Percentiles rank a stretch among this genome's conserved stretches.
These are phyloP conservation scores for Tragelaphus eurycerus DNA, from an alignment of 2,797 vertebrate species.

Conservation along the genomic window DNA sequence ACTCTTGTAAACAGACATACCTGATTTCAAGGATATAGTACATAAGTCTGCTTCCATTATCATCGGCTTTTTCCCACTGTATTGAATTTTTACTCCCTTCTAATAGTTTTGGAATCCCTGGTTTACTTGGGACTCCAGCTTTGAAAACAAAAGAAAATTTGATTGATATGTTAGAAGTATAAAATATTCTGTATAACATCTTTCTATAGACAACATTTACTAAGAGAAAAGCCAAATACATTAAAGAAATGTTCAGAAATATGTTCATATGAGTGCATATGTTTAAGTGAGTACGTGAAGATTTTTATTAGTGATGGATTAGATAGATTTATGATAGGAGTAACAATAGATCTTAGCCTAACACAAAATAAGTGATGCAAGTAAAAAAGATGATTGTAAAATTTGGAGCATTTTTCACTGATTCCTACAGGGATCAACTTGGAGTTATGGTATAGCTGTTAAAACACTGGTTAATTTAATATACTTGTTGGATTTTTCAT, in stretches of 20 bases:
- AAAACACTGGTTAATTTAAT: background rate
- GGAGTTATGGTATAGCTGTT: background rate
- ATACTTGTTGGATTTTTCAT: background rate
- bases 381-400: background rate
- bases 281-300: constrained; percentile 5
- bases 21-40: constrained; percentile 84
- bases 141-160: constrained; percentile 45
- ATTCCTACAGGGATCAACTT: background rate
- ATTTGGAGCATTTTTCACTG: background rate
- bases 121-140: constrained; percentile 84
- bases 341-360: background rate
- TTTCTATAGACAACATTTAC: background rate
- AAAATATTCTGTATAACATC: background rate
- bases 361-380: constrained; percentile 20
- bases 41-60: constrained; percentile 79
- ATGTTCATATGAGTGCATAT: background rate
- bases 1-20: constrained; percentile 66
- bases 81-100: constrained; percentile 76
- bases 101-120: constrained; percentile 77
- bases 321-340: background rate
- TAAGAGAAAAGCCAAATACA: background rate
- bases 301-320: background rate
- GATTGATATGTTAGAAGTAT: background rate
- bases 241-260: constrained; percentile 28
- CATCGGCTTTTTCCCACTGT: constrained; percentile 81